A percentile compares a stretch with the other conserved stretches of the same genome.
Conservation (phyloP, 92 coral and sea anemone genomes). For the Micromussa lordhowensis region DNA sequence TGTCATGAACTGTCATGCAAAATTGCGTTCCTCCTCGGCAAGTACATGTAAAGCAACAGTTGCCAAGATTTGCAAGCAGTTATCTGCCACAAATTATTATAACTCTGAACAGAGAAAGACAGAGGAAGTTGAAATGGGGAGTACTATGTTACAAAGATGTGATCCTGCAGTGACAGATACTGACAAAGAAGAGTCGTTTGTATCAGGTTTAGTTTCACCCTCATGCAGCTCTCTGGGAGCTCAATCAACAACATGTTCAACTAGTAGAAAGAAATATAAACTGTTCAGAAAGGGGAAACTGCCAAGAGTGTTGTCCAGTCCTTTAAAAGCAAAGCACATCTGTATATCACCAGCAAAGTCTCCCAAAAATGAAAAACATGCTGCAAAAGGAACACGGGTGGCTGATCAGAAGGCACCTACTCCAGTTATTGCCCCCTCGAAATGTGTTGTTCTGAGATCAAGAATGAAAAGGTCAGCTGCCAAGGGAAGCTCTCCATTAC, state of each 20-base stretch:
- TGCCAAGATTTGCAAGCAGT: not conserved
- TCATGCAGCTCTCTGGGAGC: not conserved
- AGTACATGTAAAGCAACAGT: not conserved
- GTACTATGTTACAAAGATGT: not conserved
- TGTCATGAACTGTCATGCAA: slow-evolving; percentile 32
- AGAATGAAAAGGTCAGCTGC: slow-evolving; percentile 78
- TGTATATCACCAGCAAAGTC: slow-evolving; percentile 26
- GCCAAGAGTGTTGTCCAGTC: slow-evolving; percentile 43
- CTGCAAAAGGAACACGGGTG: not conserved
- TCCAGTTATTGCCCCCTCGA: slow-evolving; percentile 63
- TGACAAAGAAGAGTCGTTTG: not conserved
- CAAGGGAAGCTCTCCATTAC: slow-evolving; percentile 76
- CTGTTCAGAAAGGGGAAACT: slow-evolving; percentile 38
- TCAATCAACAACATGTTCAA: slow-evolving; percentile 22
- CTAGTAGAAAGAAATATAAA: slow-evolving; percentile 38
- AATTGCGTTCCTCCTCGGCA: slow-evolving; percentile 2
- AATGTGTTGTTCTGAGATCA: slow-evolving; percentile 65
- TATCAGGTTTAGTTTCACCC: not conserved
- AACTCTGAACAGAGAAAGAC: too few relatives aligned
- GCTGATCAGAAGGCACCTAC: slow-evolving; percentile 3
- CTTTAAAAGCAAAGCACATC: slow-evolving; percentile 33
- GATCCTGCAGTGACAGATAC: not conserved
- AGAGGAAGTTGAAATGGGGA: not conserved
- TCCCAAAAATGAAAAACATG: not conserved
- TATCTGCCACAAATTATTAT: not conserved